phyloP scores from a whole-genome alignment of 92 coral and sea anemone genomes.

The Actinernus sp. region DNA sequence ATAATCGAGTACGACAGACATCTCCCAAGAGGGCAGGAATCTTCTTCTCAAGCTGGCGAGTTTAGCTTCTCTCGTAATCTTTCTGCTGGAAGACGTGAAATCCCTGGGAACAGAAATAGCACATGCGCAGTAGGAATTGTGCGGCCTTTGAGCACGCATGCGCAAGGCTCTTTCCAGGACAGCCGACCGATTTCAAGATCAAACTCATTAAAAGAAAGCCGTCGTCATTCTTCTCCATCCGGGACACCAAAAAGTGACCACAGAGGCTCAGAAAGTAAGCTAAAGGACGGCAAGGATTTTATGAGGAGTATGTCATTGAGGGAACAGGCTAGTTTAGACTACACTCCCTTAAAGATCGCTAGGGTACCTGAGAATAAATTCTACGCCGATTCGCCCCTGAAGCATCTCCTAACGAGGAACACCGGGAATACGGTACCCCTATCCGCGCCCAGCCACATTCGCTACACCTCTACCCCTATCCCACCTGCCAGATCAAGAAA shows the following conservation, averaged over 20 bases:
- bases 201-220: slow-evolving; percentile 20
- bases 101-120: slow-evolving; percentile 4
- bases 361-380: slow-evolving; percentile 2
- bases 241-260: slow-evolving; percentile 17
- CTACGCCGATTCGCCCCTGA: slow-evolving; percentile 42
- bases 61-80: neutral
- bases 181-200: slow-evolving; percentile 22
- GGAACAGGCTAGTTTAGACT: slow-evolving; percentile 14
- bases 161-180: slow-evolving; percentile 8
- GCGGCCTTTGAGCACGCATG: slow-evolving; percentile 39
- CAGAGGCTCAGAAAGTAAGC: neutral
- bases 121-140: slow-evolving; percentile 66
- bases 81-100: neutral
- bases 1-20: neutral
- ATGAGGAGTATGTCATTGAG: slow-evolving; percentile 13
- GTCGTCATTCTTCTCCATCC: neutral
- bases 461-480: neutral
- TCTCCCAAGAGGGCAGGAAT: neutral
- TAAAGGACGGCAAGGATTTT: slow-evolving; percentile 14
- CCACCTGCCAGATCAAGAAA: slow-evolving; percentile 14
- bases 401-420: slow-evolving; percentile 54
- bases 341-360: slow-evolving; percentile 6
- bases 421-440: slow-evolving; percentile 22
- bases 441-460: neutral
- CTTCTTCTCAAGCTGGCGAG: neutral